Evolutionary conservation across 1,140 invertebrate species (phyloP), one percentile per base, ranked within the genome.

Genomic region (Monomorium pharaonis): DNA sequence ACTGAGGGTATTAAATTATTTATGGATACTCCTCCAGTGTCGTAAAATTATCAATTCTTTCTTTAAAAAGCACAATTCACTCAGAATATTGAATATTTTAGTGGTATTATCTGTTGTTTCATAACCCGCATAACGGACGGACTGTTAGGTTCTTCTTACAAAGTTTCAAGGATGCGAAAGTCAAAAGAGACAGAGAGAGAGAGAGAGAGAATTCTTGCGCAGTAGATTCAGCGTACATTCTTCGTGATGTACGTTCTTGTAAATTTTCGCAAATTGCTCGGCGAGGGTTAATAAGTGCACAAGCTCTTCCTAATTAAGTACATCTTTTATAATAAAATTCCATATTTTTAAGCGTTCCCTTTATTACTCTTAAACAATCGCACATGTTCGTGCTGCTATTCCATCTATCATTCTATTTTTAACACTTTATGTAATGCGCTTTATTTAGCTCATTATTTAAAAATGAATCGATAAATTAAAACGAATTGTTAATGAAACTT

Each of bases 231-330:
- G 14, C 24, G 33, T 51, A 56, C 7, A 44, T 56, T 56, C 18
- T 47, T 9, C 24, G 24, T 72, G 44, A 56, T 42, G 30, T 67
- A 70, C 16, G 18, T 49, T 21, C 12, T 56, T 44, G 24, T 81
- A 81, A 81, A 72, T 81, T 74, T 37, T 58, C 51, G 51, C 54
- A 14, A 74, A 83, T 58, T 24, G 5, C 24, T 60, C 51, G 12
- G 51, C 65, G 18, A 74, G 37, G 18, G 24, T 44, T 72, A 47
- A 72, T 47, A 72, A 72, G 37, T 33, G 37, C 10, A n/a, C 37
- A 47, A 47, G 27, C n/a, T 2, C 2, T 70, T 9, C 12, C n/a
- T 56, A 12, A 44, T 10, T 27, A 37, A 51, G 7, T 58, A 44
- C 37, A 58, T 6, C 12, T 44, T n/a, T 65, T 30, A 44, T 70